Base-by-base conservation (phyloP, 2,113 vertebrate species). In the Thinocorus orbignyianus region DNA sequence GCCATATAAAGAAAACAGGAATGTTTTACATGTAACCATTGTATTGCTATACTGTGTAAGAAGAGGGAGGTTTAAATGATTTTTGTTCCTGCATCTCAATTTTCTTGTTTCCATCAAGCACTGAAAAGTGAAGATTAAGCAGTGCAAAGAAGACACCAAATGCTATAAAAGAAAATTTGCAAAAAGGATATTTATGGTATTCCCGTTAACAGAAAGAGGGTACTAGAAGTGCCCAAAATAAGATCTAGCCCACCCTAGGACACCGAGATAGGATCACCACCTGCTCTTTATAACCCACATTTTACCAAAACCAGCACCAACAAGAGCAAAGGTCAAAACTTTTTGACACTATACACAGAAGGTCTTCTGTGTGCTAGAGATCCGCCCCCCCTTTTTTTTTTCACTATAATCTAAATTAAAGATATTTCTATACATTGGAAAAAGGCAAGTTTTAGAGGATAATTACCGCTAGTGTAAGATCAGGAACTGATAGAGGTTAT, bases 171-270 rank as follows among this genome's bases (percentile, higher is more conserved):
- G 24, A 54, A 79, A 71, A n/a, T 33, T 31, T 78, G 17, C 55
- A 23, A 6, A 6, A 49, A 57, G 24, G 31, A 6, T 73, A 61
- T 61, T 60, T 77, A 13, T 15, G 11, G 15, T 31, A 54, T 66
- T 82, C 20, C 66, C 22, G 18, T 9, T 49, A 80, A 58, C 9
- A 65, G 39, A 72, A 86, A 44, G 4, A 42, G 51, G 71, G 31
- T 25, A 44, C 13, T 64, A 52, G 22, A 37, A n/a, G 15, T 68
- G 35, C 14, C 14, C 20, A 66, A 65, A 78, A 54, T 31, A 54
- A 68, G 9, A 72, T 51, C 17, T 37, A 64, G 11, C 14, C 44
- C 28, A n/a, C 4, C 9, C 26, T 68, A 0, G 0, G 58, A 64
- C 10, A 37, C 5, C 42, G 48, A 79, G 7, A 51, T 28, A 42